Evolutionary conservation across 2,113 vertebrate species (phyloP).

Genomic region (Oriolus oriolus): DNA sequence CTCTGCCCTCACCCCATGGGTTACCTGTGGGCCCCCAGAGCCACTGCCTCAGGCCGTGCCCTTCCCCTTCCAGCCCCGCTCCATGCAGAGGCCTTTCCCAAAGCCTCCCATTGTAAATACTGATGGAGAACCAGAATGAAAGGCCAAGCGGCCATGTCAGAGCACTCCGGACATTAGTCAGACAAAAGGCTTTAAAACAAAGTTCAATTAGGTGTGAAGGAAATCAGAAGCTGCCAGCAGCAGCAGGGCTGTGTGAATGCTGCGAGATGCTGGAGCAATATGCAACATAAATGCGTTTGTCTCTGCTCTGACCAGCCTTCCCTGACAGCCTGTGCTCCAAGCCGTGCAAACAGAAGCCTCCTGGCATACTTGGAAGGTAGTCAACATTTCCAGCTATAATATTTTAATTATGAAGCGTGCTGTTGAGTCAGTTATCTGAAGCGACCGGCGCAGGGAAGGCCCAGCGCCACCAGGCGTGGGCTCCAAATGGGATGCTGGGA

Average conservation of each 20-base stretch:
- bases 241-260: neutral
- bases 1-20: neutral
- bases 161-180: neutral
- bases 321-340: conserved; percentile 32
- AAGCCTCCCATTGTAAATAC: neutral
- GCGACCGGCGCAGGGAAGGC: neutral
- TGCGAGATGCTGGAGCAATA: neutral
- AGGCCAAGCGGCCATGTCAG: neutral
- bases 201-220: conserved; percentile 51
- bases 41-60: accelerated
- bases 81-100: neutral
- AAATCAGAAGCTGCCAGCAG: neutral
- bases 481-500: neutral
- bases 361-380: conserved; percentile 45
- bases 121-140: neutral
- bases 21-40: accelerated
- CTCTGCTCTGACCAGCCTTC: conserved; percentile 11
- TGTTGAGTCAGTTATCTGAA: neutral
- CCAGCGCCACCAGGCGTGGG: neutral
- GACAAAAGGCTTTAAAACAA: conserved; percentile 33
- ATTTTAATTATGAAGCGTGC: conserved; percentile 38
- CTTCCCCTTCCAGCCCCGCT: neutral
- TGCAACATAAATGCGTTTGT: neutral
- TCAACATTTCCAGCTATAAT: conserved; percentile 44
- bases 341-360: conserved; percentile 33